phyloP scores from a whole-genome alignment of 1,140 invertebrate species.

The Patella vulgata region DNA sequence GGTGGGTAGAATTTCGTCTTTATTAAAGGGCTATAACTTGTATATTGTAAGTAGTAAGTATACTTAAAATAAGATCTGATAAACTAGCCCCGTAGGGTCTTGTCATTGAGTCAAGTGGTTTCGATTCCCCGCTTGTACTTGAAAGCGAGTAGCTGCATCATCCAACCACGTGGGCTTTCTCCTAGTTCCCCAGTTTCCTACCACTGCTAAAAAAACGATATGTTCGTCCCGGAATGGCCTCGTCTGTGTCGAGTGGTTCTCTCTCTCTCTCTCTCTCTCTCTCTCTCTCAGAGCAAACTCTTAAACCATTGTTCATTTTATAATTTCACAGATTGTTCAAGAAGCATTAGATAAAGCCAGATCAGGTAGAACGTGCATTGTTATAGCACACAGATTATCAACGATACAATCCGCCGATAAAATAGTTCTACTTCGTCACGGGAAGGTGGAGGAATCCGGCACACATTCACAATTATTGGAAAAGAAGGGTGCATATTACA shows the following conservation, averaged over 20 bases:
- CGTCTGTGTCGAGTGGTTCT: too few species aligned
- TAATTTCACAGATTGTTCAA: constrained; percentile 65
- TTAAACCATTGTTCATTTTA: not conserved
- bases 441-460: constrained; percentile 69
- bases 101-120: not conserved
- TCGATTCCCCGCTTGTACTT: too few species aligned
- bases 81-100: not conserved
- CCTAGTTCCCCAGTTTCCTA: not conserved
- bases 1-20: constrained; percentile 39
- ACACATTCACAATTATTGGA: constrained; percentile 67
- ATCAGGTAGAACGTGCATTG: constrained; percentile 67
- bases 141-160: not conserved
- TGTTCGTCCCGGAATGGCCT: too few species aligned
- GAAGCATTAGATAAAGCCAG: constrained; percentile 67
- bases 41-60: not conserved
- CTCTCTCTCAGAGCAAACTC: constrained; percentile 3
- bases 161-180: not conserved
- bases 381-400: constrained; percentile 71
- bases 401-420: constrained; percentile 71
- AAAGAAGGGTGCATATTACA: constrained; percentile 53
- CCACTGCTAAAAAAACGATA: too few species aligned
- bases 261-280: too few species aligned
- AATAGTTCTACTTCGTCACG: constrained; percentile 70
- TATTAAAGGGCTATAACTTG: not conserved
- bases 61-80: not conserved